Evolutionary conservation across 2,888 invertebrate genomes (phyloP).

Genomic region (Onthophagus sagittarius): DNA sequence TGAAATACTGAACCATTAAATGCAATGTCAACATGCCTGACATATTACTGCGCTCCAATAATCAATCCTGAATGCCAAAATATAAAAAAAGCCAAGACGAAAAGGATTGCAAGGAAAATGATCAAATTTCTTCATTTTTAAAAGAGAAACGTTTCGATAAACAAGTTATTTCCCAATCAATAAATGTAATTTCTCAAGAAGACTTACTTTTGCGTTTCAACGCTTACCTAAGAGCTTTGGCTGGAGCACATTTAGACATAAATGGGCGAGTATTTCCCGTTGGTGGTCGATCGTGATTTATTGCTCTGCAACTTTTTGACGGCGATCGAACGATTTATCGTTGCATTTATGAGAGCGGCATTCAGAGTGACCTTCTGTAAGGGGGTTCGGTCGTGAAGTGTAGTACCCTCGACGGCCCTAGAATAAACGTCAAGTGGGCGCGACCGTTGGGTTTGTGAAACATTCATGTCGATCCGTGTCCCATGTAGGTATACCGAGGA

Average conservation of each 20-base stretch:
- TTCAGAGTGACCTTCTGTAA: conserved; percentile 9
- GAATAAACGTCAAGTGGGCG: conserved; percentile 5
- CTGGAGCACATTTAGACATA: neutral
- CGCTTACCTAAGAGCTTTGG: neutral
- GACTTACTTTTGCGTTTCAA: neutral
- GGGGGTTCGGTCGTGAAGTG: neutral
- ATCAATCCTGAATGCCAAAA: neutral
- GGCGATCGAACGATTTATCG: conserved; percentile 11
- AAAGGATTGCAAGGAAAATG: no score
- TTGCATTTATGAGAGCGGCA: conserved; percentile 12
- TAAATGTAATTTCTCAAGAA: neutral
- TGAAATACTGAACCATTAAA: neutral
- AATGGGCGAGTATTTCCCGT: neutral
- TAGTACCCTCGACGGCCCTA: conserved; percentile 5
- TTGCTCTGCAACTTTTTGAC: conserved; percentile 1
- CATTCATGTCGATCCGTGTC: conserved; percentile 4
- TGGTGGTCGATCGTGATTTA: neutral
- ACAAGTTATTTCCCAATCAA: neutral
- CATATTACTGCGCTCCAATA: neutral
- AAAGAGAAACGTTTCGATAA: neutral
- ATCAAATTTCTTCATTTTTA: no score
- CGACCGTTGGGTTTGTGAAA: conserved; percentile 4
- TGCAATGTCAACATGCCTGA: neutral
- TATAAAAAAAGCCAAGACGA: no score
- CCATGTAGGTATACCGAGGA: no score